Conservation (phyloP, 2,888 invertebrate genomes). For the Lingula anatina region DNA sequence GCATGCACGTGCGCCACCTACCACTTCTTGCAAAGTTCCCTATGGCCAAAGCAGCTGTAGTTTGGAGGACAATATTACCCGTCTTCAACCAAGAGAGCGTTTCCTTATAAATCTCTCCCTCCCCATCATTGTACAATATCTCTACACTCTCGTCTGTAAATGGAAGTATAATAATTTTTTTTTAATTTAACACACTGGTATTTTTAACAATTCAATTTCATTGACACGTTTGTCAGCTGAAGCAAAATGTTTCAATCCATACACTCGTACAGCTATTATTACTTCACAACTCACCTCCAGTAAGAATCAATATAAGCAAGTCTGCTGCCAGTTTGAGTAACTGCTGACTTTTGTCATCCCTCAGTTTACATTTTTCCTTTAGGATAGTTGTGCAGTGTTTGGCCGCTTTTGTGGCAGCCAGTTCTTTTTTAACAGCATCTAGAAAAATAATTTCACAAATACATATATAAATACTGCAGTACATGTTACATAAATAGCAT, state of each 20-base stretch:
- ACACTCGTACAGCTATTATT: slow-evolving; percentile 6
- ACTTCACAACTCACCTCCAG: slow-evolving; percentile 83
- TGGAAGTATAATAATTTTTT: too few relatives aligned
- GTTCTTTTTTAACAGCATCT: too few relatives aligned
- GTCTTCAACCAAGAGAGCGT: slow-evolving; percentile 70
- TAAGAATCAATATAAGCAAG: slow-evolving; percentile 75
- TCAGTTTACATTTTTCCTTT: slow-evolving; percentile 29
- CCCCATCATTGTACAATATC: slow-evolving; percentile 69
- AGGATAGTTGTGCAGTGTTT: too few relatives aligned
- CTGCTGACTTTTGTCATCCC: slow-evolving; percentile 64
- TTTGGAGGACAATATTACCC: slow-evolving; percentile 66
- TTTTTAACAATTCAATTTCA: too few relatives aligned
- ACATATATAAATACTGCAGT: too few relatives aligned
- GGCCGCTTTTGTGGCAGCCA: too few relatives aligned
- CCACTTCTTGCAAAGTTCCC: slow-evolving; percentile 83
- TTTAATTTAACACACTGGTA: too few relatives aligned
- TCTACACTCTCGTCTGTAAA: slow-evolving; percentile 79
- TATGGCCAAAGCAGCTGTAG: slow-evolving; percentile 78
- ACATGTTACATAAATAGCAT: too few relatives aligned
- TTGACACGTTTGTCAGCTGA: too few relatives aligned
- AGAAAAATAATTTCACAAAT: too few relatives aligned
- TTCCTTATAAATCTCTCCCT: slow-evolving; percentile 67
- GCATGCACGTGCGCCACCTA: too few relatives aligned
- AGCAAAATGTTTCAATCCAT: background rate
- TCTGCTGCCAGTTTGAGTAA: slow-evolving; percentile 80